Percentiles rank a stretch among this genome's conserved stretches.
Conservation (phyloP, 2,888 invertebrate species). For the Bimastos eiseni region DNA sequence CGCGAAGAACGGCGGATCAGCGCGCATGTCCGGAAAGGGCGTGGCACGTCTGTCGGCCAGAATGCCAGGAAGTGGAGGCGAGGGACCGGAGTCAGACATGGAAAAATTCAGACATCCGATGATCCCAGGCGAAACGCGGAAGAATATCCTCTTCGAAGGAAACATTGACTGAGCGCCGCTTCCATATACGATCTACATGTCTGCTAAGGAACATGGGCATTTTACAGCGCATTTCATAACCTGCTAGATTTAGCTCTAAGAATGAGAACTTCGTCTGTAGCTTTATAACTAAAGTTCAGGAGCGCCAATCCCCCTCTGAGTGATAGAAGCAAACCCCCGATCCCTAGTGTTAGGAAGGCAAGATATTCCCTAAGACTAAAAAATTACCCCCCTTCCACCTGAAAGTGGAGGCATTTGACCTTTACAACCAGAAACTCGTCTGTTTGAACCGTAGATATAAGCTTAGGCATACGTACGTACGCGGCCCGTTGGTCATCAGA, state of each 20-base stretch:
- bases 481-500: too few species aligned
- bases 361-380: too few species aligned
- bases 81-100: slow-evolving; percentile 25
- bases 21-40: slow-evolving; percentile 1
- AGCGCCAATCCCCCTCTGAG: too few species aligned
- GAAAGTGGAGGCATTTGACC: neutral
- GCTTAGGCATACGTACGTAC: too few species aligned
- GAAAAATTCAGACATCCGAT: slow-evolving; percentile 42
- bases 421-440: neutral
- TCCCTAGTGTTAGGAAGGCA: too few species aligned
- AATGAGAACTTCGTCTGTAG: neutral
- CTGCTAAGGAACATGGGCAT: neutral
- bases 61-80: slow-evolving; percentile 13
- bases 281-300: neutral
- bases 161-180: neutral
- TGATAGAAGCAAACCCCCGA: too few species aligned
- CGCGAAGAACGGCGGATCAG: neutral
- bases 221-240: neutral
- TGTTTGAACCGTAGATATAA: neutral
- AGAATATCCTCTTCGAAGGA: slow-evolving; percentile 42
- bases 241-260: neutral
- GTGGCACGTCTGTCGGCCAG: neutral
- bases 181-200: neutral
- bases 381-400: too few species aligned
- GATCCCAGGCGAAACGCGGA: slow-evolving; percentile 40